Conservation (phyloP, 2,797 vertebrate genomes). For the Lacerta bilineata region DNA sequence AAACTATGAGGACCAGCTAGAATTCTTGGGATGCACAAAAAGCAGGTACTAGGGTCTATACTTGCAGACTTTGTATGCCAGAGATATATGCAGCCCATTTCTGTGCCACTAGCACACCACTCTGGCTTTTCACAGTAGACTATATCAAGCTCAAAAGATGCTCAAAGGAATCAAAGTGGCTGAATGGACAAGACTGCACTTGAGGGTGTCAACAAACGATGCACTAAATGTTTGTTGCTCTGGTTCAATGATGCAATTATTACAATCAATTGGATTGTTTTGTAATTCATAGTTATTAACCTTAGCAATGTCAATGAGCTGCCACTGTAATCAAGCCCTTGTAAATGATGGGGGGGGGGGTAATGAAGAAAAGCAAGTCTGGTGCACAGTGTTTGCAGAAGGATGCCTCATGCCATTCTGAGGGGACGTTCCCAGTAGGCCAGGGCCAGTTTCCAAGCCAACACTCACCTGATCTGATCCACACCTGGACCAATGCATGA, state of each 20-base stretch:
- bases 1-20: not conserved
- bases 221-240: not conserved
- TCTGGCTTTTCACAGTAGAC: fast-evolving
- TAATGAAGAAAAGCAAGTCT: slow-evolving; percentile 58
- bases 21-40: not conserved
- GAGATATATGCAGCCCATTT: too few relatives aligned
- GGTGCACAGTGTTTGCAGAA: slow-evolving; percentile 22
- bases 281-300: slow-evolving; percentile 61
- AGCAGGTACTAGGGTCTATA: not conserved
- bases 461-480: too few relatives aligned
- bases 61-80: not conserved
- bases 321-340: slow-evolving; percentile 54
- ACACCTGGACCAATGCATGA: too few relatives aligned
- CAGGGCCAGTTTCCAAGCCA: too few relatives aligned
- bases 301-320: slow-evolving; percentile 67
- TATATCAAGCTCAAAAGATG: not conserved
- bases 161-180: not conserved
- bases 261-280: slow-evolving; percentile 56
- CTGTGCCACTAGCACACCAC: not conserved
- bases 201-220: slow-evolving; percentile 10
- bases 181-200: not conserved
- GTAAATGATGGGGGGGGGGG: slow-evolving; percentile 59
- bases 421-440: not conserved
- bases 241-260: slow-evolving; percentile 28
- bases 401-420: slow-evolving; percentile 28